Evolutionary conservation across 2,113 vertebrate genomes (phyloP).

Genomic region (Rhadina sibilatrix): DNA sequence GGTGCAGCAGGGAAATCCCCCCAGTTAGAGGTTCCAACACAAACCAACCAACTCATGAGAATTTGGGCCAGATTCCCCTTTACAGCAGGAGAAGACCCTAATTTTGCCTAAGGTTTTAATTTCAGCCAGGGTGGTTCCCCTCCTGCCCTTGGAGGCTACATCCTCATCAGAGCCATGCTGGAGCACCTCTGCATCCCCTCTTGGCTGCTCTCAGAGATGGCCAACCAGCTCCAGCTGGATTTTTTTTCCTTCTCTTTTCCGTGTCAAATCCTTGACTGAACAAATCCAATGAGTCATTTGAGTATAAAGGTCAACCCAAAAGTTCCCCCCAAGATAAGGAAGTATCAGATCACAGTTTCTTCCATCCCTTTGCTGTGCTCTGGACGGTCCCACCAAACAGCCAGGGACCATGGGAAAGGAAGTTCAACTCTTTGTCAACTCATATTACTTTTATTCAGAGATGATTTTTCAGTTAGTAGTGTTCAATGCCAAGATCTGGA

Average conservation of each 20-base stretch:
- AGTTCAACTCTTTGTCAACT: background rate
- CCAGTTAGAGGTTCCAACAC: background rate
- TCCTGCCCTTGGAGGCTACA: background rate
- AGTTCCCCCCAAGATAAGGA: background rate
- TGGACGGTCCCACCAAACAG: fast-evolving
- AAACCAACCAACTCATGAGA: background rate
- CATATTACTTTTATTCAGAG: background rate
- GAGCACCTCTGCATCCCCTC: background rate
- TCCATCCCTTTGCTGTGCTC: background rate
- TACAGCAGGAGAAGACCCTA: fast-evolving
- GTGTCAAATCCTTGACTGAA: background rate
- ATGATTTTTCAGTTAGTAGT: background rate
- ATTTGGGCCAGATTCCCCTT: background rate
- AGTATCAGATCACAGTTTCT: background rate
- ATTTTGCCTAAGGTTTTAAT: background rate
- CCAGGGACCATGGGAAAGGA: background rate
- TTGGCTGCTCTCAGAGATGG: background rate
- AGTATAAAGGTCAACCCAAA: background rate
- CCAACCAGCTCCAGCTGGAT: background rate
- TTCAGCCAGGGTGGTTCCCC: background rate
- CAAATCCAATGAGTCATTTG: background rate
- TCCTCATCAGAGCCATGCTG: fast-evolving
- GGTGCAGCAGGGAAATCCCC: background rate
- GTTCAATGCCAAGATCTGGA: background rate
- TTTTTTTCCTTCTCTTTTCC: background rate